Conservation (phyloP, 1,140 invertebrate genomes). For the Brachystomella parvula region DNA sequence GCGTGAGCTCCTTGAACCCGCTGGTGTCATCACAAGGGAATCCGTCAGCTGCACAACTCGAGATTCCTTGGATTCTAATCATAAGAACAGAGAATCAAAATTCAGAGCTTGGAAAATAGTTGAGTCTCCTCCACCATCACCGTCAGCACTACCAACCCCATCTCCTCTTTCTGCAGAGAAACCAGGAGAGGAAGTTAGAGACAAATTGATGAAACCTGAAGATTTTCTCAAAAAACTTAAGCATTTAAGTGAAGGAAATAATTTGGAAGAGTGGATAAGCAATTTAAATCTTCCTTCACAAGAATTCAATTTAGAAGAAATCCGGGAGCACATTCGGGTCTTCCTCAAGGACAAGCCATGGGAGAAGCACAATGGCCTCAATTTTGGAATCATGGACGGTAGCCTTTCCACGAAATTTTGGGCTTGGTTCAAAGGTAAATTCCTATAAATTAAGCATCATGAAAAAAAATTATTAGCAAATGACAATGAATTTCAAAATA, state of each 20-base stretch:
- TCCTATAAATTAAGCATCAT: neutral
- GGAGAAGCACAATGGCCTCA: neutral
- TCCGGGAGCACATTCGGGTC: neutral
- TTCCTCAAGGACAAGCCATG: neutral
- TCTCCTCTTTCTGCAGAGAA: neutral
- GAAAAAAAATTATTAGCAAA: neutral
- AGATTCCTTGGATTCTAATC: neutral
- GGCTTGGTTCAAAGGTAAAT: conserved; percentile 8
- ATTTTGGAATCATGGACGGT: neutral
- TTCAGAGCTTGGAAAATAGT: neutral
- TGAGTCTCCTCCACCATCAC: neutral
- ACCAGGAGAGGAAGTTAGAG: neutral
- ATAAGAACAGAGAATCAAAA: neutral
- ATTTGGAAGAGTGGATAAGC: conserved; percentile 9
- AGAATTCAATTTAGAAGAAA: neutral
- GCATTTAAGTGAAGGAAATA: neutral
- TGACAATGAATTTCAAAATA: neutral
- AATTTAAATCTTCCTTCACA: conserved; percentile 8
- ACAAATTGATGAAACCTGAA: neutral
- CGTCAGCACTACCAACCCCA: neutral
- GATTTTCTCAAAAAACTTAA: neutral
- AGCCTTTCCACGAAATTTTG: neutral
- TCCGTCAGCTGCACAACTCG: neutral
- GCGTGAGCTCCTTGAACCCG: neutral
- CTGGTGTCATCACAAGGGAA: neutral